These are phyloP conservation scores for Macquaria australasica DNA, from an alignment of 2,113 vertebrate species.

Conservation along the genomic window DNA sequence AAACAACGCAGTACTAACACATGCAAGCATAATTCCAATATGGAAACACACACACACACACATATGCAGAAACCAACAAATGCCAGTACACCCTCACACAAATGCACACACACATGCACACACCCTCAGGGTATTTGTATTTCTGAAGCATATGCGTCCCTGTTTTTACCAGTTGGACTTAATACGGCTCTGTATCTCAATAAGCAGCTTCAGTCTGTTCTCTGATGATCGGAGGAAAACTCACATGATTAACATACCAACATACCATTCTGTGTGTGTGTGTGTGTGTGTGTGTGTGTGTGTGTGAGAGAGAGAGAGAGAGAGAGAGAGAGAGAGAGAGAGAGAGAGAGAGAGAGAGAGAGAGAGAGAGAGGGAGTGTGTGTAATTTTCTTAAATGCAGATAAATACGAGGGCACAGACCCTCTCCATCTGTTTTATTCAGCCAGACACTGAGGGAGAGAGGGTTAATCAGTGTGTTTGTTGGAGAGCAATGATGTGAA, in stretches of 20 bases:
- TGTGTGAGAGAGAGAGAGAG: background rate
- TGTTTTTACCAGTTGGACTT: conserved; percentile 69
- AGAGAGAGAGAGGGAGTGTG: background rate
- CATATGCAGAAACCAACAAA: conserved; percentile 41
- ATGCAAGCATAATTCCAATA: background rate
- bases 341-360: too few relatives aligned
- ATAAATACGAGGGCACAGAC: conserved; percentile 30
- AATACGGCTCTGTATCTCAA: conserved; percentile 68
- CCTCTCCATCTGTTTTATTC: conserved; percentile 32
- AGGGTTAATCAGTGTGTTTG: conserved; percentile 44
- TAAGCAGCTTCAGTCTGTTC: conserved; percentile 68
- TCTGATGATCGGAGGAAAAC: conserved; percentile 65
- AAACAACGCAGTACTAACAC: background rate
- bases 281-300: background rate
- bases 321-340: background rate
- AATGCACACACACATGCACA: conserved; percentile 21
- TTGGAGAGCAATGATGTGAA: conserved; percentile 28
- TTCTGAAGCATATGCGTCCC: conserved; percentile 65
- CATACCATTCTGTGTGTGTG: conserved; percentile 1
- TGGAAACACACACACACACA: conserved; percentile 33
- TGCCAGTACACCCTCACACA: conserved; percentile 29
- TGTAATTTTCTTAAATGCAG: conserved; percentile 33
- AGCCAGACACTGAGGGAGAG: conserved; percentile 17
- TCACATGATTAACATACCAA: conserved; percentile 58
- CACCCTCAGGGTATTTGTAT: conserved; percentile 65